Base-by-base conservation (phyloP, 2,888 invertebrate species). In the Trissoscelio sp. region DNA sequence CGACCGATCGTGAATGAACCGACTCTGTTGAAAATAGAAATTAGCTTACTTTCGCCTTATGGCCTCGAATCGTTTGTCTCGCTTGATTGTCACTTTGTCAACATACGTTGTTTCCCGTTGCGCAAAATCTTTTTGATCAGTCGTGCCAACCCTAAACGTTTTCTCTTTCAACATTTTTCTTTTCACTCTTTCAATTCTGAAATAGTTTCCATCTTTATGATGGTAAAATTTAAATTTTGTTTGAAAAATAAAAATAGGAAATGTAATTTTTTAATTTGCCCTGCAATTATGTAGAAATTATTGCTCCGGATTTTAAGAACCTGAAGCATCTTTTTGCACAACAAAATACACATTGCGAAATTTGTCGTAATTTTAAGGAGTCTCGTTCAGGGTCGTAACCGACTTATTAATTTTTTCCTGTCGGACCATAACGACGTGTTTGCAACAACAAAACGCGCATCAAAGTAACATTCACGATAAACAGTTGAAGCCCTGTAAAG, bases 1-100 rank as follows among this genome's bases (percentile, higher is more conserved):
- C 79, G 79, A 53, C 24, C 48, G 64, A 48, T 74, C 80, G 80
- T 42, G 64, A 80, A 75, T 55, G 74, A 80, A 57, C 74, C 58
- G 37, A 55, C 67, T 53, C 70, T 37, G 73, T 75, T 80, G 69
- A 74, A 79, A 80, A 80, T 75, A 80, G 80, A 80, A 80, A 80
- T 74, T 80, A 80, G 70, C 74, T 80, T 64, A 80, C 80, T 74
- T 80, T 80, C 80, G 74, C 80, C 57, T 74, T 24, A 44, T 20
- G 62, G 53, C 80, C 80, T 80, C 78, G 64, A 70, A 28, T 70
- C 77, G 69, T 74, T 74, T 79, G 58, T 79, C 51, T 67, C 67
- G 42, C 60, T 66, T 48, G 39, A 66, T 75, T 57, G 66, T 67
- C 66, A 20, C 48, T 58, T 67, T 58, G 75, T 67, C 67, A 77